These are phyloP conservation scores for Zaprionus lineosus DNA, from an alignment of 2,888 invertebrate genomes.

Conservation along the genomic window DNA sequence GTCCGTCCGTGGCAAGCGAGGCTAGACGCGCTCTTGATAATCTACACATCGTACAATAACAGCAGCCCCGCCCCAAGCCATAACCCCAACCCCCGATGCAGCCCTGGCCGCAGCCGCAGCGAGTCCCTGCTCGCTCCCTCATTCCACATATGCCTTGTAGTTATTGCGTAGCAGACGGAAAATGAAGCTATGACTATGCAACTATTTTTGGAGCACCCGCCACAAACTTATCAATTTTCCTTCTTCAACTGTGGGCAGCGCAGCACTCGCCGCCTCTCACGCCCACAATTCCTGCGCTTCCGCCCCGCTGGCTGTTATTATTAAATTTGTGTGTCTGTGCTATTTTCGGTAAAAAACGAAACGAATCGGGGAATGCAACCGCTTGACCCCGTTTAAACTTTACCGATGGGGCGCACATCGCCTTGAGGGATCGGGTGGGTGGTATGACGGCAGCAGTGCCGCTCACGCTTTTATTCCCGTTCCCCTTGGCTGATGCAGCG, in stretches of 20 bases:
- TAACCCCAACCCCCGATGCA: not conserved
- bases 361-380: slow-evolving; percentile 59
- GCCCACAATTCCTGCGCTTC: not conserved
- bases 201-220: slow-evolving; percentile 64
- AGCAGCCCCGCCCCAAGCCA: not conserved
- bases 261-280: not conserved
- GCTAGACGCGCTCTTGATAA: too few species aligned
- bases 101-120: not conserved
- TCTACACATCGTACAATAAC: too few species aligned
- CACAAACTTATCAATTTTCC: slow-evolving; percentile 52
- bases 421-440: not conserved
- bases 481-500: slow-evolving; percentile 1
- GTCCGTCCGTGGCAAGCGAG: too few species aligned
- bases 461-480: not conserved
- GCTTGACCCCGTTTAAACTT: slow-evolving; percentile 77
- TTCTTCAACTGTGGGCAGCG: slow-evolving; percentile 28
- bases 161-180: slow-evolving; percentile 39
- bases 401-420: slow-evolving; percentile 24
- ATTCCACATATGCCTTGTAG: slow-evolving; percentile 3
- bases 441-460: not conserved
- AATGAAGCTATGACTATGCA: slow-evolving; percentile 52
- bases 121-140: too few species aligned
- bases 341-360: slow-evolving; percentile 63
- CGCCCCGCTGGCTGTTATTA: slow-evolving; percentile 37
- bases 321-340: slow-evolving; percentile 66